Evolutionary conservation across 2,113 vertebrate species (phyloP), one percentile per base, ranked within the genome.

Genomic region (Gorsachius goisagi): DNA sequence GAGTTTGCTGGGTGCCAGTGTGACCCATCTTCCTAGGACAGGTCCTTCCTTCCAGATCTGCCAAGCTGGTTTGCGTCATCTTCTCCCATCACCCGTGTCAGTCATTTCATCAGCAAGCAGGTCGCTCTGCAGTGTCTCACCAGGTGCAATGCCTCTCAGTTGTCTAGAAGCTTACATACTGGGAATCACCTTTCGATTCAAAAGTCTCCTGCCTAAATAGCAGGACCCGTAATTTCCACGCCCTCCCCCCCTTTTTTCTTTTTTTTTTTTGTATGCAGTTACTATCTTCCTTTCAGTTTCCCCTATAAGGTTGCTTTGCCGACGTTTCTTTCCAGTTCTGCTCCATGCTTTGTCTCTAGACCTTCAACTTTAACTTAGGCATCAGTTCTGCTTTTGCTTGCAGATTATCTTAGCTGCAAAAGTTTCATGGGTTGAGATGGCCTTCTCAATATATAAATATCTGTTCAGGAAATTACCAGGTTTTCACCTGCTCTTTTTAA

Each of bases 201-300:
- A 69, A 89, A 47, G 37, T 30, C 55, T 69, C 59, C 67, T 69
- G 62, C 47, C 2, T 8, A 41, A 41, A 41, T 41, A 12, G 39
- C 39, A 41, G 39, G 30, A 52, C 16, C 47, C n/a, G 32, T 20
- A 52, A 44, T 15, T 37, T 44, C 41, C 41, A 44, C 41, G 41
- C 10, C 10, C 17, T n/a, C n/a, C 32, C 4, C 8, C 3, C 6
- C 6, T 3, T 4, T 1, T 12, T 8, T 35, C 59, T 41, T 74
- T 53, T 37, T 78, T 41, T 74, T 53, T 37, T 78, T 49, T 35
- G 2, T 32, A 37, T 21, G 52, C 30, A 84, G 33, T 55, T 80
- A 20, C 5, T 64, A 13, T 77, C 37, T 77, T 77, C 2, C 56
- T 81, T 86, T 91, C 59, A 22, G 47, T 76, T 83, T 88, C 50